Evolutionary conservation across 1,140 invertebrate genomes (phyloP), one percentile per base, ranked within the genome.

Genomic region (Aleiodes sp.): DNA sequence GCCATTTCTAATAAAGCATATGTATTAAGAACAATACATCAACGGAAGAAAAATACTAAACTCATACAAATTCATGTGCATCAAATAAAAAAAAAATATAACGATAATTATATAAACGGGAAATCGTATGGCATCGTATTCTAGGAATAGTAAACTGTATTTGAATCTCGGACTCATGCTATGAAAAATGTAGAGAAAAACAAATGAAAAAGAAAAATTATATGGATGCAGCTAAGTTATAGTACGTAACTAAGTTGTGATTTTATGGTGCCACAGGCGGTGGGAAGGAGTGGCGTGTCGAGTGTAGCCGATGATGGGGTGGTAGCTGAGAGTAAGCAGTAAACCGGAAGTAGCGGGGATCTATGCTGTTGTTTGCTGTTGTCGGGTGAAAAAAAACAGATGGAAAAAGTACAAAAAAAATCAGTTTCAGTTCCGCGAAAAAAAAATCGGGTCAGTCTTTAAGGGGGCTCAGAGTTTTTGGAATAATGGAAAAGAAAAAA

Each of bases 261-360:
- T 86, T 86, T 85, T 86, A 82, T 86, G 84, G 84, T 86, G 84
- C 84, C 84, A 86, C 84, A 86, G 84, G 84, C 84, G 84, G 84
- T 84, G 82, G 79, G 80, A 82, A 82, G 83, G 82, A 79, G 83
- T 84, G 83, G 79, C 78, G 79, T 77, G 81, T 80, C 81, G 82
- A 81, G 78, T 83, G 83, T 83, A 83, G 82, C 82, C 75, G 82
- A 83, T 82, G 80, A 83, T 83, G 56, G 28, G 82, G 82, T 76
- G 73, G 83, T 84, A 84, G 83, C 83, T 78, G 83, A 84, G 80
- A 79, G 83, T 85, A 85, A 83, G 83, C 83, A 80, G 84, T 81
- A 78, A 83, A 77, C 80, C 78, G 80, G 82, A 79, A 69, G 73
- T 82, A 81, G 82, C 82, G 78, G 81, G 81, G 82, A 79, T 80